Evolutionary conservation across 2,797 vertebrate genomes (phyloP), one percentile per base, ranked within the genome.

Genomic region (Poecilia picta): DNA sequence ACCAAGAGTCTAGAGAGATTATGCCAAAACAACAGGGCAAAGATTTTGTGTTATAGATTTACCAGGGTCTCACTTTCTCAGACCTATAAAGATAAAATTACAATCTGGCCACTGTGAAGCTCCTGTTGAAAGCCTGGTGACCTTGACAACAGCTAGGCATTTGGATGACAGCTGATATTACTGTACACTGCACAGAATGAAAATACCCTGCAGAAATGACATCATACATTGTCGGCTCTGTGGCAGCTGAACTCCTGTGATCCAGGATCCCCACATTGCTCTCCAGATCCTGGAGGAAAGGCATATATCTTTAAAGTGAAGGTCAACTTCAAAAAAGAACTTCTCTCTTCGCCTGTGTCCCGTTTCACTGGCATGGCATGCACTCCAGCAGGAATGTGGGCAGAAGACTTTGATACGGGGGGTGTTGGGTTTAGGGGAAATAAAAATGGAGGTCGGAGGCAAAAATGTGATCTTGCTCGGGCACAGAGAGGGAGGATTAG

Each of bases 271-370:
- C 84, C 83, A 75, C 76, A 79, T 80, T 75, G 87, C 89, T 88
- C 90, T 91, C 92, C 88, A 86, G 90, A 89, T 86, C 86, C 89
- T 86, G 87, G 78, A 83, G 73, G 81, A 82, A 76, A 85, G 91
- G 94, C 93, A 88, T 94, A 94, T 95, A 93, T 95, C 94, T 94
- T 93, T 93, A 93, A 95, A 92, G 81, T 92, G 90, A 95, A 95
- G 93, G 94, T 94, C 94, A 90, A 91, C 94, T 95, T 96, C 94
- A 95, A 95, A 95, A 95, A 92, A 81, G 91, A 74, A 74, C 92
- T 87, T 89, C 91, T 88, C 92, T 94, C 90, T 79, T 92, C 88
- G 77, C 89, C 89, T 81, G 91, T 94, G 91, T 95, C 93, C 92
- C 84, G 55, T 96, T 95, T 95, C 95, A 93, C 90, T 83, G 93